Base-by-base conservation (phyloP, 2,888 invertebrate species). In the Apantesis nais region DNA sequence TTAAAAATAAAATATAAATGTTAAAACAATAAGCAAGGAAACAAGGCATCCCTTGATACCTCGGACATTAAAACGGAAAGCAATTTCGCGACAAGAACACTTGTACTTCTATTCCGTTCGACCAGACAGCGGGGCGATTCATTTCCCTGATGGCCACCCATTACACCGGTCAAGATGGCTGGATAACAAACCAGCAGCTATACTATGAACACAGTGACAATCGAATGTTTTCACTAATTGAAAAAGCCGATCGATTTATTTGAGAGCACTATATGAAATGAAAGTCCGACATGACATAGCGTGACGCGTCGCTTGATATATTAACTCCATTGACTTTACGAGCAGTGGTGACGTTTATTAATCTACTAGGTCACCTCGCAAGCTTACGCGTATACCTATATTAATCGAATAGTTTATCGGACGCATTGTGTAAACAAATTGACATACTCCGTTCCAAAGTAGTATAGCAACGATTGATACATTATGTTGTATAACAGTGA, bases 191-290 rank as follows among this genome's bases (percentile, higher is more conserved):
- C 91, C 91, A 82, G 87, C 94, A 93, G 93, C 94, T 93, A 93
- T 91, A 92, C 93, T 91, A 93, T 93, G 91, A 94, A 92, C 92
- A 89, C 92, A 92, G 91, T 88, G 92, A 93, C 93, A 92, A 93
- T 92, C 92, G 91, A 93, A 92, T 92, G 92, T 91, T 91, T 91
- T 91, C 90, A 91, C 92, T 94, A 94, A 95, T 95, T 94, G 93
- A 94, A 94, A 93, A 93, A 90, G 90, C 91, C 90, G 85, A 90
- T 93, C 92, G 92, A 93, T 92, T 88, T 87, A 87, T 92, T 90
- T 88, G 85, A 90, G 90, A 90, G 92, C 94, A 94, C 94, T 94
- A 92, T 94, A 92, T 93, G 90, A 94, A 94, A 94, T 94, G 92
- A 94, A 93, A 90, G 88, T 88, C 81, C 81, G 86, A 83, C 84